Conservation (phyloP, 2,113 vertebrate genomes). For the Abramis brama region DNA sequence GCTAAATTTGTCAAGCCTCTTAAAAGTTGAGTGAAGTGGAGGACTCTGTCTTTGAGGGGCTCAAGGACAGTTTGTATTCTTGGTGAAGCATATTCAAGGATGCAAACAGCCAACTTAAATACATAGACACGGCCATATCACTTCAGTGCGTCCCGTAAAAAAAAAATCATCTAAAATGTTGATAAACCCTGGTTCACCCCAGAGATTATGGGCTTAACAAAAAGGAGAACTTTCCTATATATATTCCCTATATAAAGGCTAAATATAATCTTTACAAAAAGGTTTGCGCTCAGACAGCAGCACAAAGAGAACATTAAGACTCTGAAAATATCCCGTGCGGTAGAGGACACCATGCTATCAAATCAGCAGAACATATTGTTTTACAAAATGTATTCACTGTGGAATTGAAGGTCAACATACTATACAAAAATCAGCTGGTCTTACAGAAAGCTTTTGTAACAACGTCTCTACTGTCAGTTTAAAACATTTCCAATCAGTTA, state of each 20-base stretch:
- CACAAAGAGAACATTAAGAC: constrained; percentile 3
- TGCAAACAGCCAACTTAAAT: not conserved
- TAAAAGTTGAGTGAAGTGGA: constrained; percentile 33
- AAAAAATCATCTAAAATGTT: not conserved
- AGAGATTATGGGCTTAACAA: constrained; percentile 11
- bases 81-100: not conserved
- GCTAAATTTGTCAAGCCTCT: constrained; percentile 37
- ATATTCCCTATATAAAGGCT: not conserved
- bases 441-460: not conserved
- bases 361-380: not conserved
- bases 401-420: not conserved
- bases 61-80: constrained; percentile 17
- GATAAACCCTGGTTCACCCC: not conserved
- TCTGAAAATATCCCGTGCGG: not conserved
- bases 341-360: not conserved
- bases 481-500: not conserved
- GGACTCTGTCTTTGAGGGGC: constrained; percentile 26
- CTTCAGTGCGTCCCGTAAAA: not conserved
- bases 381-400: not conserved
- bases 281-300: not conserved
- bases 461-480: not conserved
- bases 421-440: not conserved
- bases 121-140: not conserved
- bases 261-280: constrained; percentile 28
- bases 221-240: not conserved